Evolutionary conservation across 2,888 invertebrate species (phyloP), one percentile per base, ranked within the genome.

Genomic region (Eledona agricola): DNA sequence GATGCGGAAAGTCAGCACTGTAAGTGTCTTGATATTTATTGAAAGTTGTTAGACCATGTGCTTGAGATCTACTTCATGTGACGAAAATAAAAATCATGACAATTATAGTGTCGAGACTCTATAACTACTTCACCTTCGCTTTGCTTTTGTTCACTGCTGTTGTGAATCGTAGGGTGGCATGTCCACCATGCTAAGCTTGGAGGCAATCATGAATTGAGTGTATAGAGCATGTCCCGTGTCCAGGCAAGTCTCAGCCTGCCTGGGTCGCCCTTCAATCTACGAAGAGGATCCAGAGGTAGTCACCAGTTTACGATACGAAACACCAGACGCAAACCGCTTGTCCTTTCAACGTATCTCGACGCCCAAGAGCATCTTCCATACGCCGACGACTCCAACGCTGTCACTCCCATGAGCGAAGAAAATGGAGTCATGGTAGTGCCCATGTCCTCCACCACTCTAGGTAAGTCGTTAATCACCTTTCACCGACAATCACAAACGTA

Each of bases 331-430:
- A 95, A 95, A 76, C 96, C 96, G 31, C 83, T 96, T 71, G 95
- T 96, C 62, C 83, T 95, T 63, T 94, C 93, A 70, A 95, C 95
- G 63, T 95, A 95, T 81, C 84, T 95, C 77, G 96, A 93, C 77
- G 93, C 92, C 64, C 91, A 92, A 77, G 93, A 94, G 80, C 94
- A 95, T 78, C 84, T 97, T 72, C 96, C 96, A 52, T 97, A 94
- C 75, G 96, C 96, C 50, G 97, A 97, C 77, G 97, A 96, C 79
- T 96, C 96, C 59, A 93, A 93, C 73, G 96, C 96, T 62, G 96
- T 95, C 53, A 97, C 96, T 57, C 97, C 97, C 47, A 94, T 96
- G 90, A 96, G 95, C 60, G 96, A 96, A 80, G 96, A 96, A 79
- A 95, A 94, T 78, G 94, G 94, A 72, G 93, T 93, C 74, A 93